These are phyloP conservation scores for Oscheius sp. DNA, from an alignment of 2,888 invertebrate species.

Conservation along the genomic window DNA sequence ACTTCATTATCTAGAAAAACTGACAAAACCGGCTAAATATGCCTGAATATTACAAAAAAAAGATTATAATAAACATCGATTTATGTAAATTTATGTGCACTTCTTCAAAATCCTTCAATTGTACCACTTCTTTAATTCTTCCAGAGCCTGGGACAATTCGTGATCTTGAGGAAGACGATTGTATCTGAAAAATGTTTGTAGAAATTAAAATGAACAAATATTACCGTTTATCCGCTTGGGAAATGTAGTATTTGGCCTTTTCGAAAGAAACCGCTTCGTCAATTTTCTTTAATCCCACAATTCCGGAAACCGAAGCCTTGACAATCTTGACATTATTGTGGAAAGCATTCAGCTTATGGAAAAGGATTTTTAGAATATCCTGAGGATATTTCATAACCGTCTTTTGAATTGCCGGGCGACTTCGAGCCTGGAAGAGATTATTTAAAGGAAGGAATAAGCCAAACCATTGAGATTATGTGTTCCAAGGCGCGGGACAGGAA, in stretches of 20 bases:
- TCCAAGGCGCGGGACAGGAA: neutral
- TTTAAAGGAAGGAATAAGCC: neutral
- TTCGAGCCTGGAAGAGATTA: neutral
- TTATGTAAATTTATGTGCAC: too few relatives aligned
- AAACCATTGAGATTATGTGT: neutral
- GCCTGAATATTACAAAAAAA: too few relatives aligned
- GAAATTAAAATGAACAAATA: neutral
- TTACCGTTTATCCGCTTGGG: neutral
- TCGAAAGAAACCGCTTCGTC: neutral
- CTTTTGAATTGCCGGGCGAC: neutral
- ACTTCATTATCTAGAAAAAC: too few relatives aligned
- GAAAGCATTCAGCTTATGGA: slow-evolving; percentile 31
- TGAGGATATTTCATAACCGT: neutral
- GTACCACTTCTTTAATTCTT: too few relatives aligned
- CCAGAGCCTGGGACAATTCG: too few relatives aligned
- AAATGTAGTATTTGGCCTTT: slow-evolving; percentile 20
- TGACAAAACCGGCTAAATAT: too few relatives aligned
- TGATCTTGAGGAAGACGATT: neutral
- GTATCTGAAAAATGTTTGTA: neutral
- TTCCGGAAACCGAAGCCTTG: neutral
- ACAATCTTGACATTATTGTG: slow-evolving; percentile 22
- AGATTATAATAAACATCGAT: too few relatives aligned
- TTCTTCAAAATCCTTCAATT: too few relatives aligned
- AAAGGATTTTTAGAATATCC: slow-evolving; percentile 14
- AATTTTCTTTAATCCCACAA: neutral